A percentile compares a stretch with the other conserved stretches of the same genome.
Conservation (phyloP, 2,113 vertebrate species). For the Gavia stellata region DNA sequence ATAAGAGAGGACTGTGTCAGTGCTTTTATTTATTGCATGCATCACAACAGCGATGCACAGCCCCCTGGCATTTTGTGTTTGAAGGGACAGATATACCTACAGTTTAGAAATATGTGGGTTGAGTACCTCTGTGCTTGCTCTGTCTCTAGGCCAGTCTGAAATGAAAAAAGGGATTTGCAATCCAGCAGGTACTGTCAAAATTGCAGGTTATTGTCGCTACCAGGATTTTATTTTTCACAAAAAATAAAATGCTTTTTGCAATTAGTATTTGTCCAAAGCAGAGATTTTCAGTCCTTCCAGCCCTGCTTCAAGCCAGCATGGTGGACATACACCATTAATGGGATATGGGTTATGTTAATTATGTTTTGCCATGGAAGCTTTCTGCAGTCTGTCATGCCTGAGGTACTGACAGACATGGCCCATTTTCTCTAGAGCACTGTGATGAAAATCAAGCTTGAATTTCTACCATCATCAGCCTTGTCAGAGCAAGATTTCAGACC, state of each 20-base stretch:
- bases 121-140: background rate
- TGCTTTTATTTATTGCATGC: background rate
- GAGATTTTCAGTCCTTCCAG: background rate
- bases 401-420: background rate
- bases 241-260: background rate
- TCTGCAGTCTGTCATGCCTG: background rate
- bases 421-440: background rate
- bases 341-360: background rate
- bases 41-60: fast-evolving
- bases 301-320: background rate
- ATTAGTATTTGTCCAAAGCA: background rate
- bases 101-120: background rate
- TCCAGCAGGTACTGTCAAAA: background rate
- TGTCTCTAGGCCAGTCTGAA: background rate
- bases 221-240: background rate
- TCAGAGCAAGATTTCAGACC: background rate
- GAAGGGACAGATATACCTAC: background rate
- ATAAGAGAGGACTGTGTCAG: background rate
- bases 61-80: background rate
- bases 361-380: background rate
- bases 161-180: background rate
- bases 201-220: background rate
- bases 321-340: background rate
- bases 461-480: background rate
- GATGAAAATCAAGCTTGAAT: background rate